Base-by-base conservation (phyloP, 2,797 vertebrate species). In the Megalops cyprinoides region DNA sequence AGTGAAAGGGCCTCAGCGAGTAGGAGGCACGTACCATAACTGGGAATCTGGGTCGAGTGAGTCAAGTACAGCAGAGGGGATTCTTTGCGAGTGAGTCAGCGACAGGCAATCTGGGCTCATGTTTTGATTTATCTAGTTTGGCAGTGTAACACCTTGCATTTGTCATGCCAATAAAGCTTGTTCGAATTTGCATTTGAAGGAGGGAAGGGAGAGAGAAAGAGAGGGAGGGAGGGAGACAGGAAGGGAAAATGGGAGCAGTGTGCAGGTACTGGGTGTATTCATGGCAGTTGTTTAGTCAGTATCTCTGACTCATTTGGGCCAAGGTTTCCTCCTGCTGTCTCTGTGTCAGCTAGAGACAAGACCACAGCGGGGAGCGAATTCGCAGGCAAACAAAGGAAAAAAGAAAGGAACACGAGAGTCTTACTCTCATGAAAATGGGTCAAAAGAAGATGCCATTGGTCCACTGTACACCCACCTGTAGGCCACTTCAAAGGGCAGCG, bases 311-410 rank as follows among this genome's bases (percentile, higher is more conserved):
- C 60, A 34, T 53, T 20, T 42, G 18, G 48, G 48, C 74, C 44
- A 75, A 75, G 74, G 74, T 25, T 14, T 20, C 25, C 74, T 31
- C 25, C 44, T 31, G n/a, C 60, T 28, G n/a, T n/a, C 15, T 8
- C 46, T 25, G 51, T 51, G 74, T 34, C 74, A 46, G 51, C 74
- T n/a, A 20, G 18, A 75, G 15, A 51, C 74, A 75, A 75, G 74
- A 46, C 74, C 48, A 51, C 49, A 34, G n/a, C n/a, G n/a, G n/a
- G n/a, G n/a, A n/a, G n/a, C n/a, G n/a, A n/a, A n/a, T n/a, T n/a
- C n/a, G 67, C 37, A 44, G n/a, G 18, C 37, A 71, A 71, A n/a
- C n/a, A n/a, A n/a, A n/a, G n/a, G n/a, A n/a, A n/a, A n/a, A n/a
- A n/a, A n/a, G n/a, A n/a, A n/a, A n/a, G n/a, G n/a, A n/a, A n/a